Evolutionary conservation across 2,888 invertebrate species (phyloP).

Genomic region (Leucophenga maculata): DNA sequence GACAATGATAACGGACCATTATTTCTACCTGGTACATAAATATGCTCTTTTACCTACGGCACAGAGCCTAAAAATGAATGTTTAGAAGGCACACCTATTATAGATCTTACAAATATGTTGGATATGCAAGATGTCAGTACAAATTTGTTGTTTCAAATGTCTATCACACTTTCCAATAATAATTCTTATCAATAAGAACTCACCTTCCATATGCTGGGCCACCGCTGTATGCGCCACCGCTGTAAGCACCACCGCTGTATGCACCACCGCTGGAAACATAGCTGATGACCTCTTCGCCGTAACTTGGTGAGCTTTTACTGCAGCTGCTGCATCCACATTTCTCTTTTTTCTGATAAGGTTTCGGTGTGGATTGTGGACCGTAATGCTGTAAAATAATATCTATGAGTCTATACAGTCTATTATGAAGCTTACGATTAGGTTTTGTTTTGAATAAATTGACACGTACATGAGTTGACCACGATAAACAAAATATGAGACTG

Average conservation of each 20-base stretch:
- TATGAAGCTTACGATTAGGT: background rate
- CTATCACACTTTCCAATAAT: too few relatives aligned
- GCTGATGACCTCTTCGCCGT: slow-evolving; percentile 34
- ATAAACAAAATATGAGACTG: slow-evolving; percentile 14
- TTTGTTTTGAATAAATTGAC: slow-evolving; percentile 25
- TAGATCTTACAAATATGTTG: too few relatives aligned
- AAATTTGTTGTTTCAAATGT: too few relatives aligned
- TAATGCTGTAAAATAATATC: slow-evolving; percentile 30
- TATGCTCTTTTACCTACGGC: too few relatives aligned
- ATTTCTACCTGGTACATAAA: too few relatives aligned
- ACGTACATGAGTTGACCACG: slow-evolving; percentile 55
- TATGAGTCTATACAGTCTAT: slow-evolving; percentile 31
- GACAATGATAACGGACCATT: too few relatives aligned
- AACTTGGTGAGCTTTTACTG: slow-evolving; percentile 53
- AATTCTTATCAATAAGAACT: slow-evolving; percentile 19
- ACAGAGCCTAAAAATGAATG: too few relatives aligned
- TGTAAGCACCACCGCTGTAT: slow-evolving; percentile 36
- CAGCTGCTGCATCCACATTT: slow-evolving; percentile 37
- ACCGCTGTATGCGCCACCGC: slow-evolving; percentile 46
- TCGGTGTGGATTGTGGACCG: slow-evolving; percentile 12
- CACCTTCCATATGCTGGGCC: slow-evolving; percentile 47
- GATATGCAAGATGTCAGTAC: too few relatives aligned
- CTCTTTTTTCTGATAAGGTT: slow-evolving; percentile 24
- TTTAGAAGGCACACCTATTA: too few relatives aligned
- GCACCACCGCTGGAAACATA: slow-evolving; percentile 39